Conservation (phyloP, 1,140 invertebrate genomes). For the Drosophila virilis region DNA sequence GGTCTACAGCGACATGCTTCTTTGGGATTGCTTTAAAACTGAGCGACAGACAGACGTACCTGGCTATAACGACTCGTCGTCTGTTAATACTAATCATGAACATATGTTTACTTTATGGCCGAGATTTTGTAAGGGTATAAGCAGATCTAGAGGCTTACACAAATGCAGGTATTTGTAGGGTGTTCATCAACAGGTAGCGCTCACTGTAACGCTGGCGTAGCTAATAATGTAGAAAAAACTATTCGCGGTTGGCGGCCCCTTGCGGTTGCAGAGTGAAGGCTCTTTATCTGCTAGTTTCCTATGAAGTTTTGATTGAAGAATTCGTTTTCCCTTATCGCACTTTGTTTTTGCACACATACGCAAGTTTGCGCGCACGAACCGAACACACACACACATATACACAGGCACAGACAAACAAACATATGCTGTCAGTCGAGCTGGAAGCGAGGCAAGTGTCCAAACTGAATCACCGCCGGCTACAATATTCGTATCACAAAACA, state of each 20-base stretch:
- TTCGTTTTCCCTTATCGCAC: constrained; percentile 38
- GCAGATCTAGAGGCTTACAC: no score
- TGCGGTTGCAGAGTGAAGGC: constrained; percentile 24
- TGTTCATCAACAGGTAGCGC: constrained; percentile 70
- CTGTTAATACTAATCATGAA: background rate
- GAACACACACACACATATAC: background rate
- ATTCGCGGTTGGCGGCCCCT: background rate
- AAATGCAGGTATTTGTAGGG: constrained; percentile 1
- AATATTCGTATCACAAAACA: constrained; percentile 9
- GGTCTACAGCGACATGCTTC: background rate
- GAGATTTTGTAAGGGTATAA: background rate
- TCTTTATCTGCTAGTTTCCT: constrained; percentile 15
- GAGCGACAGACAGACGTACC: background rate
- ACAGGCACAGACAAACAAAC: constrained; percentile 19
- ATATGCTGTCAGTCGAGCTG: constrained; percentile 30
- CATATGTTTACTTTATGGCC: background rate
- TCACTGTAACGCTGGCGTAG: constrained; percentile 27
- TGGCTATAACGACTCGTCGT: background rate
- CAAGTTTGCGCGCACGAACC: constrained; percentile 3
- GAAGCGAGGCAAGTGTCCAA: constrained; percentile 16
- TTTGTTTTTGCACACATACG: constrained; percentile 33
- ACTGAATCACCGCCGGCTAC: constrained; percentile 25
- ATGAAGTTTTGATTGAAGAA: constrained; percentile 24
- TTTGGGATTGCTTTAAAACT: background rate
- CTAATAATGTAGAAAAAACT: background rate